Percentiles rank a stretch among this genome's conserved stretches.
Evolutionary conservation across 2,888 invertebrate genomes (phyloP).

Genomic region (Volucella inanis): DNA sequence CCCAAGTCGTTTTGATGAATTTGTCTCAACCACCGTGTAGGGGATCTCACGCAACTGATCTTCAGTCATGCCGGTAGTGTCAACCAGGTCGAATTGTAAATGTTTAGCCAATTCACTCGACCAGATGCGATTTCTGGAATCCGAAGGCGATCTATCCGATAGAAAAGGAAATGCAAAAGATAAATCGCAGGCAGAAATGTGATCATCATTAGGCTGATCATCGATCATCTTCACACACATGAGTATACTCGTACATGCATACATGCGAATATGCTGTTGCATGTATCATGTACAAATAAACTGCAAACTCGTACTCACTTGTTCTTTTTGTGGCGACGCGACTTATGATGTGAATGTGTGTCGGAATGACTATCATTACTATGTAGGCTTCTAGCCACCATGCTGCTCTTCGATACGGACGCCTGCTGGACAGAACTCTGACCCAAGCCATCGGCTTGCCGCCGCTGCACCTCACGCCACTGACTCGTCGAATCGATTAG

Average conservation of each 20-base stretch:
- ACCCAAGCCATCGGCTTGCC: slow-evolving; percentile 86
- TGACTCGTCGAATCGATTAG: slow-evolving; percentile 94
- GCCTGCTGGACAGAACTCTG: slow-evolving; percentile 87
- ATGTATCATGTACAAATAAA: slow-evolving; percentile 1
- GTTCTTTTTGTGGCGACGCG: slow-evolving; percentile 85
- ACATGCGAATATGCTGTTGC: too few species aligned
- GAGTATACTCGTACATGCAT: too few species aligned
- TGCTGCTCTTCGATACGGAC: slow-evolving; percentile 86
- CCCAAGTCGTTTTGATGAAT: slow-evolving; percentile 80
- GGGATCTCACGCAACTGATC: slow-evolving; percentile 93
- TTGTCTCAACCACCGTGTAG: slow-evolving; percentile 92
- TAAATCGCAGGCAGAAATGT: slow-evolving; percentile 36
- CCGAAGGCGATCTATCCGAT: slow-evolving; percentile 86
- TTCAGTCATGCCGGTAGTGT: slow-evolving; percentile 94
- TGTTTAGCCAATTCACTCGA: slow-evolving; percentile 92
- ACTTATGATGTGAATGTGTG: slow-evolving; percentile 84
- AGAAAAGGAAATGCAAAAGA: neutral
- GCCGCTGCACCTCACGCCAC: slow-evolving; percentile 93
- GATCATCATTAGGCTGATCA: slow-evolving; percentile 68
- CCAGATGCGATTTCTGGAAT: slow-evolving; percentile 88
- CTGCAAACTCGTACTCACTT: slow-evolving; percentile 82
- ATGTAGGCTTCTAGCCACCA: slow-evolving; percentile 82
- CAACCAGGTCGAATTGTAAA: slow-evolving; percentile 93
- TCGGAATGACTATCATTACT: slow-evolving; percentile 85
- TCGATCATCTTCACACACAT: slow-evolving; percentile 30